These are phyloP conservation scores for Rhadina sibilatrix DNA, from an alignment of 2,113 vertebrate genomes.

Conservation along the genomic window DNA sequence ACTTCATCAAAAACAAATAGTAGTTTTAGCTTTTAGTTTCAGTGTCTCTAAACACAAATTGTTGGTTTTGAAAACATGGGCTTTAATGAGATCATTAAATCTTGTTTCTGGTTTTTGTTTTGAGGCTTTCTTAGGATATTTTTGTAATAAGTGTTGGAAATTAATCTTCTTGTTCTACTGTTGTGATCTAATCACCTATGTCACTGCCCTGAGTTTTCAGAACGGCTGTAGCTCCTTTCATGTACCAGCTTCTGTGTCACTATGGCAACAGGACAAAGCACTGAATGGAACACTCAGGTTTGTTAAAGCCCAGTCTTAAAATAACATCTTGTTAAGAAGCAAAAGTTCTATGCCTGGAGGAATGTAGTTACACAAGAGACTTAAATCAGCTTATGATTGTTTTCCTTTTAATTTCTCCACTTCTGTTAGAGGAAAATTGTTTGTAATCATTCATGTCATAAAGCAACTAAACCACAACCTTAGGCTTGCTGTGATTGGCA, in stretches of 20 bases:
- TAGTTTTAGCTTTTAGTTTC: neutral
- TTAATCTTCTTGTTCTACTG: neutral
- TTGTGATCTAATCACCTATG: neutral
- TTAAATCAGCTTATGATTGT: neutral
- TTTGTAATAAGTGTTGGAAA: neutral
- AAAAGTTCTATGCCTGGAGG: neutral
- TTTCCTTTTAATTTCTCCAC: neutral
- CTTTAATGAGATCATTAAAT: neutral
- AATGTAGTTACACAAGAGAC: neutral
- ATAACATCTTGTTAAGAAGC: neutral
- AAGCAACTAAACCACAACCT: neutral
- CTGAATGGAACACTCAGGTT: neutral
- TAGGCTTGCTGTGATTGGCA: neutral
- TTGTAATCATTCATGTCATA: neutral
- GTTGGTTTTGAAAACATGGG: neutral
- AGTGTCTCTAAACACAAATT: neutral
- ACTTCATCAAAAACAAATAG: neutral
- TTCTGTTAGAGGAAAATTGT: neutral
- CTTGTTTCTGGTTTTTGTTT: neutral
- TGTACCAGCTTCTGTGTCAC: neutral
- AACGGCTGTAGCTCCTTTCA: neutral
- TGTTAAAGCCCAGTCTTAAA: neutral
- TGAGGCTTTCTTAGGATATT: neutral
- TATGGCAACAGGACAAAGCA: neutral
- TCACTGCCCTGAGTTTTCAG: neutral